Conservation (phyloP, 1,140 invertebrate species). For the Drosophila mauritiana region DNA sequence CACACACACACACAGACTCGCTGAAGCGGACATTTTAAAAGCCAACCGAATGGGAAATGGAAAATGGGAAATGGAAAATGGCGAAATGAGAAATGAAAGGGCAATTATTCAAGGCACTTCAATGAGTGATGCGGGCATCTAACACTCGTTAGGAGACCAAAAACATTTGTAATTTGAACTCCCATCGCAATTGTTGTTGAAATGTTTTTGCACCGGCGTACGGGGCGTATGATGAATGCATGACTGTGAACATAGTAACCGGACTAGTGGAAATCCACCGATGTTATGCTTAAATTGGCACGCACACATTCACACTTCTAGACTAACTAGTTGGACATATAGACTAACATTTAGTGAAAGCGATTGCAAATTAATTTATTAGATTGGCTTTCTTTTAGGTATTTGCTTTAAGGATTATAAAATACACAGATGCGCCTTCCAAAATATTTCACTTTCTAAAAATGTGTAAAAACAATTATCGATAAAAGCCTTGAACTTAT, state of each 20-base stretch:
- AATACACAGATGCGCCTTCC: conserved; percentile 22
- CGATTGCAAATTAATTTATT: conserved; percentile 48
- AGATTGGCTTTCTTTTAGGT: conserved; percentile 7
- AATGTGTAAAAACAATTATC: background rate
- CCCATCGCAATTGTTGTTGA: conserved; percentile 8
- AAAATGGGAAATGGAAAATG: conserved; percentile 23
- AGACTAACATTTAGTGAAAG: conserved; percentile 59
- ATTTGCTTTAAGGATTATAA: conserved; percentile 20
- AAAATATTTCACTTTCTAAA: background rate
- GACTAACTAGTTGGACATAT: conserved; percentile 40
- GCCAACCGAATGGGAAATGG: conserved; percentile 3
- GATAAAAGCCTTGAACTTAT: background rate
- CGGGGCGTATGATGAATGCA: conserved; percentile 45
- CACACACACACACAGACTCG: conserved; percentile 5
- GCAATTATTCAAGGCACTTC: conserved; percentile 53
- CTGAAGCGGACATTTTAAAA: conserved; percentile 15
- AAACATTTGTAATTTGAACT: conserved; percentile 40
- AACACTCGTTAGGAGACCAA: conserved; percentile 15
- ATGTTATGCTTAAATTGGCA: conserved; percentile 23
- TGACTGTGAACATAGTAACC: conserved; percentile 24
- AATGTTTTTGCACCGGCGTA: conserved; percentile 28
- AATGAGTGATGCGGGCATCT: conserved; percentile 30
- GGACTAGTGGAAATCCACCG: conserved; percentile 13
- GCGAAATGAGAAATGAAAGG: conserved; percentile 55
- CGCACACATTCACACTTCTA: conserved; percentile 30